Evolutionary conservation across 2,888 invertebrate species (phyloP), one percentile per base, ranked within the genome.

Genomic region (Argynnis bischoffii): DNA sequence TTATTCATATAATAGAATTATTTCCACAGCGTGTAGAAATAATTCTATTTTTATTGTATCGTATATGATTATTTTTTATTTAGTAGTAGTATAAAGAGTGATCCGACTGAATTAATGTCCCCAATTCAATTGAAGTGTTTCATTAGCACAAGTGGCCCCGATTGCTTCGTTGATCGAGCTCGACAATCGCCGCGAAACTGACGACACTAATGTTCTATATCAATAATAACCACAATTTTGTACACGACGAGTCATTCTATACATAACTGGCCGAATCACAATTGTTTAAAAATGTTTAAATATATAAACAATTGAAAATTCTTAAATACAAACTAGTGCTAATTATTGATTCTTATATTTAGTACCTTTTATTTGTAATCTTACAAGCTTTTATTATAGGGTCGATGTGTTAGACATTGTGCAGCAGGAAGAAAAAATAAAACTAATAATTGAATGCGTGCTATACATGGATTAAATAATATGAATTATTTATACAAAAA

Each of bases 101-200:
- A 84, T 84, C 84, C 82, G 75, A 77, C 84, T 87, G 88, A 90
- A 90, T 90, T 88, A 91, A 89, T 88, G 92, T 89, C 88, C 90
- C 90, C 91, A 92, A 92, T 92, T 89, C 92, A 92, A 91, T 92
- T 91, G 88, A 89, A 90, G 86, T 89, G 91, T 91, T 92, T 92
- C 89, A 92, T 92, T 92, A 92, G 90, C 86, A 88, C 92, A 92
- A 92, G 92, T 92, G 92, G 92, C 87, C 88, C 85, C 90, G 92
- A 92, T 92, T 92, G 92, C 90, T 89, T 88, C 87, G 90, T 89
- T 89, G 85, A 84, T 88, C 84, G 85, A 80, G 83, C 78, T 79
- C 80, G 79, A 75, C 82, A 77, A 82, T 81, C 80, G 80, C 80
- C 81, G 86, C 84, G 78, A 86, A 85, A 81, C 81, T 77, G 84